Percentiles rank a stretch among this genome's conserved stretches.
Conservation (phyloP, 2,113 vertebrate species). For the Colistium nudipinnis region DNA sequence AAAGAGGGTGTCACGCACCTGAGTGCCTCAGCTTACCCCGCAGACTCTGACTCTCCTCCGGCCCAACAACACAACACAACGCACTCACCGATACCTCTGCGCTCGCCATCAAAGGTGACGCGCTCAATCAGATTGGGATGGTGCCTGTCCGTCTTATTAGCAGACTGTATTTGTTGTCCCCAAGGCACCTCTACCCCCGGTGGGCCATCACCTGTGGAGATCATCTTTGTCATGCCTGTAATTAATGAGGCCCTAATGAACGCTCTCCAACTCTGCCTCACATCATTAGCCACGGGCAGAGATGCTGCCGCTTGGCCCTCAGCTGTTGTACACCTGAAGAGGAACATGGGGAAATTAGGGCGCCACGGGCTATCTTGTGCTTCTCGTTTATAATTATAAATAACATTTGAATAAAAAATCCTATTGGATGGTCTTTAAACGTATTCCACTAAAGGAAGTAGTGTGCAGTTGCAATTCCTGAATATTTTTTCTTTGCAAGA, state of each 20-base stretch:
- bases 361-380: no score
- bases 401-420: no score
- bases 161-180: not conserved
- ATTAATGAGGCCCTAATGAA: constrained; percentile 65
- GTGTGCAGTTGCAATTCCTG: no score
- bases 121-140: not conserved
- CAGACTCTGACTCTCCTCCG: not conserved
- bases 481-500: no score
- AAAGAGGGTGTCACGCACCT: constrained; percentile 33
- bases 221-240: constrained; percentile 51
- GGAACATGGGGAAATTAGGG: no score
- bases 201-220: constrained; percentile 60
- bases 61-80: no score
- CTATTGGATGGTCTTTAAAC: no score
- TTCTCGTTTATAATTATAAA: no score
- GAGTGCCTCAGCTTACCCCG: constrained; percentile 15
- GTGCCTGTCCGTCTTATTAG: not conserved
- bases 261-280: constrained; percentile 28
- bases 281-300: constrained; percentile 46
- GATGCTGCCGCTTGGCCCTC: constrained; percentile 24
- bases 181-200: constrained; percentile 24
- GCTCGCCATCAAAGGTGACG: not conserved
- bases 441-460: no score
- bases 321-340: constrained; percentile 37
- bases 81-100: not conserved